phyloP scores from a whole-genome alignment of 2,797 vertebrate genomes.

The Neosilurus mollespiculum region DNA sequence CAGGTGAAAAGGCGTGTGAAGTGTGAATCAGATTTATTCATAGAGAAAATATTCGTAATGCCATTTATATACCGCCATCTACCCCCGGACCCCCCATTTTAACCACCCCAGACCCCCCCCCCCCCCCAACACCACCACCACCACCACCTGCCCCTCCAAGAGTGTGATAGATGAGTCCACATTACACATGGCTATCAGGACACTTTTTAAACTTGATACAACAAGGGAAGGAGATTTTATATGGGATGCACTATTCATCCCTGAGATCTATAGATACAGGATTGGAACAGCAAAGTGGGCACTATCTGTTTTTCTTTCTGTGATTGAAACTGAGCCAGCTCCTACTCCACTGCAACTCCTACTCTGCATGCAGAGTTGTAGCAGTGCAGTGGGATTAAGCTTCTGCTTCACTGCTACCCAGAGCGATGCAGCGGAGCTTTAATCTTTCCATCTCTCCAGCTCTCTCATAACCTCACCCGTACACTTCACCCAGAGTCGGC shows the following conservation, averaged over 20 bases:
- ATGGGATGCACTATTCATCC: background rate
- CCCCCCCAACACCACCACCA: too few relatives aligned
- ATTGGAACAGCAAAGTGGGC: background rate
- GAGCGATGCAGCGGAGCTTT: background rate
- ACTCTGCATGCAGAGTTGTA: background rate
- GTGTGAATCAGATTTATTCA: background rate
- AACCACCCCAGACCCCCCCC: too few relatives aligned
- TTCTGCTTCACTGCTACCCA: background rate
- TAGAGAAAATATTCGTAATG: background rate
- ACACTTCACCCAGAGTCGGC: too few relatives aligned
- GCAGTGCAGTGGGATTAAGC: background rate
- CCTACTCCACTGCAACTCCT: background rate
- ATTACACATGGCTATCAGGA: slow-evolving; percentile 29
- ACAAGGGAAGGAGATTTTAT: slow-evolving; percentile 13
- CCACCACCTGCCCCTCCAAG: too few relatives aligned
- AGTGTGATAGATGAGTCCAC: slow-evolving; percentile 42
- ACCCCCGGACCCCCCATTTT: too few relatives aligned
- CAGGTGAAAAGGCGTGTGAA: too few relatives aligned
- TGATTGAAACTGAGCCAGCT: background rate
- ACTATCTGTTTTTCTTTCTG: background rate
- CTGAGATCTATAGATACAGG: slow-evolving; percentile 1
- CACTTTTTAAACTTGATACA: background rate
- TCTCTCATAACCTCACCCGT: background rate
- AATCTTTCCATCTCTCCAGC: background rate
- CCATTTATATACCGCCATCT: background rate